These are phyloP conservation scores for Cephus rjabovi DNA, from an alignment of 2,888 invertebrate genomes.

Conservation along the genomic window DNA sequence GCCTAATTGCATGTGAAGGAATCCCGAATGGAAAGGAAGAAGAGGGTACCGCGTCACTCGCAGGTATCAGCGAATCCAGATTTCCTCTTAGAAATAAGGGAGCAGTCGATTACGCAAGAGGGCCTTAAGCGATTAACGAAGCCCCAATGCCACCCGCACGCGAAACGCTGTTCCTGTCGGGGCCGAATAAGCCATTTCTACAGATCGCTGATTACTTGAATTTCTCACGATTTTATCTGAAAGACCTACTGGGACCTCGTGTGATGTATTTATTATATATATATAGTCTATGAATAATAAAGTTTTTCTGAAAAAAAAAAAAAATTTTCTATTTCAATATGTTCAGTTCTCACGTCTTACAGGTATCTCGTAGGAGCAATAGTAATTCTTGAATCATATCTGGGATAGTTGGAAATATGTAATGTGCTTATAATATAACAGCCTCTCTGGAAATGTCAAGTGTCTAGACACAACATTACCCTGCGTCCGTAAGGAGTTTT, in stretches of 20 bases:
- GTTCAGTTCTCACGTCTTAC: neutral
- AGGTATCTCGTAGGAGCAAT: neutral
- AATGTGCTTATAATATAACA: neutral
- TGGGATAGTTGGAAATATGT: neutral
- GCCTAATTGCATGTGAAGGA: slow-evolving; percentile 2
- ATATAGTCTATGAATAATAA: neutral
- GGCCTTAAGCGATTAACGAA: neutral
- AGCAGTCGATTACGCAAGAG: neutral
- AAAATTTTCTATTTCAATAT: neutral
- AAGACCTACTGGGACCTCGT: too few species aligned
- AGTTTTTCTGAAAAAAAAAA: neutral
- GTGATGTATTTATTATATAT: too few species aligned
- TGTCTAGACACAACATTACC: neutral
- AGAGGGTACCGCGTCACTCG: neutral
- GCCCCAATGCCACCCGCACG: neutral
- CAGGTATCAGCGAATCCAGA: neutral
- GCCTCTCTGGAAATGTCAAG: neutral
- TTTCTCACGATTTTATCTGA: neutral
- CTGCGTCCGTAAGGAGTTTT: neutral
- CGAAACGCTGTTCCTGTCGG: neutral
- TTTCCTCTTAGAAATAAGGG: slow-evolving; percentile 3
- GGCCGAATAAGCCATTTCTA: neutral
- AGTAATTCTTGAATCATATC: neutral
- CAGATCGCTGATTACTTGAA: neutral
- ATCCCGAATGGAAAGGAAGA: neutral